Percentiles rank a stretch among this genome's conserved stretches.
Conservation (phyloP, 2,888 invertebrate species). For the Drosophila mettleri region DNA sequence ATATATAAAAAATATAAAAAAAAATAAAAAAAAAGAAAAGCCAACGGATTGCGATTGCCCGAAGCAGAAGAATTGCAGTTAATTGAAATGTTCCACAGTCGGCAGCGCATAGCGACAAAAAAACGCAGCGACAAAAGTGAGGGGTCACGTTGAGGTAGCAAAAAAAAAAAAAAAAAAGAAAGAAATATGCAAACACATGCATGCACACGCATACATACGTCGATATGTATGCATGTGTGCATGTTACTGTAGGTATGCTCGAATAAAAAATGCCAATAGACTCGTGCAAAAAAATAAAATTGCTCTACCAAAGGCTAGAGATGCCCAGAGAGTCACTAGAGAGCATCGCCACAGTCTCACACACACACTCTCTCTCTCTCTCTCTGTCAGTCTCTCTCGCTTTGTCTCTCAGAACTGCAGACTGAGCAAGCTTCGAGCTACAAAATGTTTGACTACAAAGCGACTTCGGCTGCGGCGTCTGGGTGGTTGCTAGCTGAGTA, state of each 20-base stretch:
- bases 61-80: slow-evolving; percentile 77
- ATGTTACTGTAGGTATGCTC: slow-evolving; percentile 44
- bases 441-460: slow-evolving; percentile 77
- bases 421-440: slow-evolving; percentile 48
- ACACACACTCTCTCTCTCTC: not conserved
- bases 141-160: slow-evolving; percentile 49
- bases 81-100: slow-evolving; percentile 81
- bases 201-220: slow-evolving; percentile 8
- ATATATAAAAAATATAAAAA: no score
- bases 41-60: slow-evolving; percentile 62
- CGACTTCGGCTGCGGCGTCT: slow-evolving; percentile 43
- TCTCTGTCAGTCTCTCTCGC: not conserved
- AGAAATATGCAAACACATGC: not conserved
- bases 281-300: slow-evolving; percentile 52
- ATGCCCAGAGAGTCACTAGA: slow-evolving; percentile 34
- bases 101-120: slow-evolving; percentile 53
- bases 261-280: slow-evolving; percentile 56
- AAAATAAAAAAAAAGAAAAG: no score
- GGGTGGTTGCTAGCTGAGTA: slow-evolving; percentile 70
- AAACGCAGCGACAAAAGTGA: slow-evolving; percentile 46
- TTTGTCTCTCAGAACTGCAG: slow-evolving; percentile 21
- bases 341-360: slow-evolving; percentile 5
- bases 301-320: slow-evolving; percentile 50
- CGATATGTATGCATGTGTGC: no score
- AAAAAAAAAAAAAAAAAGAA: slow-evolving; percentile 19